Percentiles rank a stretch among this genome's conserved stretches.
phyloP scores from a whole-genome alignment of 2,797 vertebrate genomes.

The Sebastes cheni region DNA sequence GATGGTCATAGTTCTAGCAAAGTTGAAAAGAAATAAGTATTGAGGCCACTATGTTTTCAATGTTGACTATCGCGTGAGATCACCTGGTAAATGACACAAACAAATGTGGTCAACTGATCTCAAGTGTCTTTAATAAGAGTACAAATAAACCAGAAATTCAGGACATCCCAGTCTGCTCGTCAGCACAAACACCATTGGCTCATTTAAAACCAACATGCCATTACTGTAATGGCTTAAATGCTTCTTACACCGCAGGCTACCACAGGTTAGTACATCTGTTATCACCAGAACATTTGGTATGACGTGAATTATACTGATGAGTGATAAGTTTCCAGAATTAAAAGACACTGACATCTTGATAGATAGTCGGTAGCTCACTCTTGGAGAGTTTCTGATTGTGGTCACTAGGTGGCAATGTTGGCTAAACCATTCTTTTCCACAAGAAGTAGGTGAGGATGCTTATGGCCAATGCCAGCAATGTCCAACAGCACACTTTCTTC shows the following conservation, averaged over 20 bases:
- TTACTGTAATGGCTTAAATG: neutral
- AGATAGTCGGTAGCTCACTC: rapidly evolving
- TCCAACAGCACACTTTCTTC: slow-evolving; percentile 75
- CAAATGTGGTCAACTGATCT: too few relatives aligned
- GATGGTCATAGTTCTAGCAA: too few relatives aligned
- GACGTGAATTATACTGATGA: neutral
- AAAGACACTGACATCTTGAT: neutral
- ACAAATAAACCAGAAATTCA: neutral
- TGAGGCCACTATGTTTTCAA: too few relatives aligned
- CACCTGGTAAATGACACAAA: neutral
- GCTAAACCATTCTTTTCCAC: slow-evolving; percentile 67
- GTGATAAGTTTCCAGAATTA: neutral
- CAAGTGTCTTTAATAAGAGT: neutral
- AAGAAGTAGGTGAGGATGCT: slow-evolving; percentile 66
- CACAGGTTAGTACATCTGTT: neutral
- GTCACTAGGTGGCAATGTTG: slow-evolving; percentile 56
- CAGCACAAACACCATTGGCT: neutral
- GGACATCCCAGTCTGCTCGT: neutral
- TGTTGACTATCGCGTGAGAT: too few relatives aligned
- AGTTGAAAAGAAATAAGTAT: too few relatives aligned
- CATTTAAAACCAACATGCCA: neutral
- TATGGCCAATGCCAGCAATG: slow-evolving; percentile 62
- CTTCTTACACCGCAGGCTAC: neutral
- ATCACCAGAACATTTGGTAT: neutral
- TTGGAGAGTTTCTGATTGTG: neutral